Conservation (phyloP, 1,140 invertebrate species). For the Orius insidiosus region DNA sequence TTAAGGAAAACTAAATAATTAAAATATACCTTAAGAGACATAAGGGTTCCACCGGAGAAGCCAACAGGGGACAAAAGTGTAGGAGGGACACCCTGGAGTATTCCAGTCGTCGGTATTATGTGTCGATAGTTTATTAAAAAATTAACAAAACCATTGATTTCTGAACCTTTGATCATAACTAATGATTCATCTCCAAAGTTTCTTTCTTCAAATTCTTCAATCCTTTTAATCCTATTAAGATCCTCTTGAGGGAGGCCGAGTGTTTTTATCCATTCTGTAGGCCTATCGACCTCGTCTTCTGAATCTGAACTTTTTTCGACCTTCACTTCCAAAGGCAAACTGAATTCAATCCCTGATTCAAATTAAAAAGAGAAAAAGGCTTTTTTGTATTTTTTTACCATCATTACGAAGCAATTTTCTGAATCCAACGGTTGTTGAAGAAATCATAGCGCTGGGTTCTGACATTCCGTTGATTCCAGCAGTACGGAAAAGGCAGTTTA, state of each 20-base stretch:
- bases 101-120: slow-evolving; percentile 51
- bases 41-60: slow-evolving; percentile 70
- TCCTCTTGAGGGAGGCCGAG: no score
- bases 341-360: slow-evolving; percentile 12
- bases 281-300: not conserved
- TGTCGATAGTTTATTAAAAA: slow-evolving; percentile 78
- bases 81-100: slow-evolving; percentile 73
- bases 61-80: slow-evolving; percentile 75
- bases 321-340: not conserved
- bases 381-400: slow-evolving; percentile 35
- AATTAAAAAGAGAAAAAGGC: slow-evolving; percentile 32
- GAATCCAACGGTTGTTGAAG: slow-evolving; percentile 76
- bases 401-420: slow-evolving; percentile 62
- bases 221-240: slow-evolving; percentile 16
- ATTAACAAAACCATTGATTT: slow-evolving; percentile 78
- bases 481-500: slow-evolving; percentile 75
- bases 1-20: slow-evolving; percentile 8
- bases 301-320: not conserved
- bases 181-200: slow-evolving; percentile 34
- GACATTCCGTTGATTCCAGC: slow-evolving; percentile 58
- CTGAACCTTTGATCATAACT: slow-evolving; percentile 56
- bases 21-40: slow-evolving; percentile 42
- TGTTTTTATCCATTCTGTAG: no score
- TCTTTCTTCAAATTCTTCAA: slow-evolving; percentile 1
- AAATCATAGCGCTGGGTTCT: slow-evolving; percentile 62